Conservation (phyloP, 1,140 invertebrate genomes). For the Magallana angulata region DNA sequence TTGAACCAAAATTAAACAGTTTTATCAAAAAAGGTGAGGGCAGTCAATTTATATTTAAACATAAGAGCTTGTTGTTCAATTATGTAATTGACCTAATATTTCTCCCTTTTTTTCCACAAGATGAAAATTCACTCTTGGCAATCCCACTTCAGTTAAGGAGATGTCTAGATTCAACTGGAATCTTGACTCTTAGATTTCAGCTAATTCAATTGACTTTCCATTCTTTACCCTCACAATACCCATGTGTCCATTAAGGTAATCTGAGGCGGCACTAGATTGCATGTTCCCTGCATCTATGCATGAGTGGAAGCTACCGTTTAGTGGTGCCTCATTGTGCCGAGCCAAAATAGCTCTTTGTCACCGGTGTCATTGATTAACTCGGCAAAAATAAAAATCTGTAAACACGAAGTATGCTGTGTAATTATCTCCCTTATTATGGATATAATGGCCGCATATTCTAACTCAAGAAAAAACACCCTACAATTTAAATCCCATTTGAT, state of each 20-base stretch:
- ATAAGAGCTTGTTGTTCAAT: background rate
- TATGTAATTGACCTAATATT: background rate
- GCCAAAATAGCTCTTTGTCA: background rate
- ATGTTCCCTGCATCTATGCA: slow-evolving; percentile 9
- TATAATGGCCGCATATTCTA: slow-evolving; percentile 23
- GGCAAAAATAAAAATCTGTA: slow-evolving; percentile 27
- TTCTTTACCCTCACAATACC: background rate
- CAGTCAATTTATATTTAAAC: background rate
- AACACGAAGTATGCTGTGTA: background rate
- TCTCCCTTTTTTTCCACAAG: background rate
- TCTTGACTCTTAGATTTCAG: background rate
- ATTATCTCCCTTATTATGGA: slow-evolving; percentile 24
- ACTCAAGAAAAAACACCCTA: slow-evolving; percentile 5
- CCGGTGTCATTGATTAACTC: slow-evolving; percentile 14
- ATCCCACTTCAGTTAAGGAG: background rate
- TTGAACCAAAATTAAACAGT: background rate
- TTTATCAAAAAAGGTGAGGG: background rate
- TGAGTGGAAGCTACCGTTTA: slow-evolving; percentile 10
- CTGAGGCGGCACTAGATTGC: background rate
- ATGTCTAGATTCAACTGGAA: background rate
- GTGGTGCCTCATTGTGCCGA: background rate
- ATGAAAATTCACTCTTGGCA: slow-evolving; percentile 1
- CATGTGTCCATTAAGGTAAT: background rate
- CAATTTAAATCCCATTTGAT: slow-evolving; percentile 34
- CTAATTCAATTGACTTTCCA: background rate